Percentiles rank a stretch among this genome's conserved stretches.
phyloP scores from a whole-genome alignment of 2,797 vertebrate genomes.

The Lophura swinhoii region DNA sequence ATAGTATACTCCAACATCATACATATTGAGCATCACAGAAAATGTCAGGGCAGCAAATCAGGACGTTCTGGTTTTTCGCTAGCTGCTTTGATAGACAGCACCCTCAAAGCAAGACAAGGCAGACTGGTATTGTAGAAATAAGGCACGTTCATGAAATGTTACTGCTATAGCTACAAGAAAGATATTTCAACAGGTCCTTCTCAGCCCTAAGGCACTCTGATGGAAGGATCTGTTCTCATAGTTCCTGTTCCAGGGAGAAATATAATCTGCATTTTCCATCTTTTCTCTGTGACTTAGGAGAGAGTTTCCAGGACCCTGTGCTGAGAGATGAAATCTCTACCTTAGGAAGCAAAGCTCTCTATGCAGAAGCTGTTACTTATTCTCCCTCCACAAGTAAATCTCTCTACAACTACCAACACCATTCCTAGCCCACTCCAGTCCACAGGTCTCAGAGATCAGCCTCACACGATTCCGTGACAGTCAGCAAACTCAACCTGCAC shows the following conservation, averaged over 20 bases:
- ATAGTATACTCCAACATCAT: not conserved
- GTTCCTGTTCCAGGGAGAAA: not conserved
- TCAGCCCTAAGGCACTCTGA: not conserved
- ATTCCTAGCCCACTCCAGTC: not conserved
- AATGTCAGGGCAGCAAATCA: not conserved
- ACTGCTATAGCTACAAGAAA: not conserved
- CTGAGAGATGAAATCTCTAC: not conserved
- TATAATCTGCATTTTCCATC: not conserved
- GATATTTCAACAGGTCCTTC: not conserved
- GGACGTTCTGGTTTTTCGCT: not conserved
- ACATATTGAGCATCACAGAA: not conserved
- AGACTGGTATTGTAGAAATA: not conserved
- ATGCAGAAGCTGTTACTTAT: not conserved
- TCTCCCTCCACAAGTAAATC: not conserved
- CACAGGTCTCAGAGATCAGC: not conserved
- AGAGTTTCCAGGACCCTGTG: not conserved
- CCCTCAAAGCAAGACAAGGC: not conserved
- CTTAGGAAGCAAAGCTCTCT: not conserved
- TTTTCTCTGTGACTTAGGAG: not conserved
- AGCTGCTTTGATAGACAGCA: not conserved
- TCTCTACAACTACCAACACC: not conserved
- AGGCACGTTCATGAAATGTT: not conserved
- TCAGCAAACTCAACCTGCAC: not conserved
- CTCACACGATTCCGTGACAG: rapidly evolving
- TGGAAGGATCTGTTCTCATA: not conserved